Base-by-base conservation (phyloP, 2,888 invertebrate species). In the Rhamphomyia laevipes region DNA sequence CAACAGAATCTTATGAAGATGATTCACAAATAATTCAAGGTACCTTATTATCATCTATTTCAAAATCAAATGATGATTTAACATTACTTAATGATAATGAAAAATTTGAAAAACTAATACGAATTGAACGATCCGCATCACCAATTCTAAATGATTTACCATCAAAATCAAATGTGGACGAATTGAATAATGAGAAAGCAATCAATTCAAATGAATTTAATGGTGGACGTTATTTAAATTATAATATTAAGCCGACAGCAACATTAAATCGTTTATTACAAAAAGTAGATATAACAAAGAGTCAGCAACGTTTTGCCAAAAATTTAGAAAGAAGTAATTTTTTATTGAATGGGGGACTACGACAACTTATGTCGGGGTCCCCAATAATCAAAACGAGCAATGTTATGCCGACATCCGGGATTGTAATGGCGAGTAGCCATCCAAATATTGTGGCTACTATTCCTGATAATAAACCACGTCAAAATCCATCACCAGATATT, bases 401-500 rank as follows among this genome's bases (percentile, higher is more conserved):
- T 68, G 67, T 52, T 60, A 63, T 51, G 53, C 64, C 57, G 59
- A 58, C 44, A 56, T 58, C 31, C 9, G 33, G 18, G 3, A 50
- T 48, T 53, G 53, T 43, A 77, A 81, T 82, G 82, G 78, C 72
- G 63, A 72, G 76, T 67, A 51, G 52, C 33, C 17, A 35, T 11
- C 23, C 55, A 52, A 67, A 68, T 65, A 68, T 56, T 62, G 64
- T 60, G 51, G 63, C 65, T 37, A 59, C 55, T 52, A 51, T 51
- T 56, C 50, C 56, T 50, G 59, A 61, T 49, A 63, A 63, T 61
- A 62, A 61, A 58, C 60, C 65, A 0, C 62, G 73, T 16, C 71
- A 81, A 51, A 80, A 81, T 58, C 76, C 78, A 5, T 81, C 78
- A 64, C 80, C 83, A 37, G 90, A 90, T 62, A 89, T 92, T 50